Conservation (phyloP, 2,888 invertebrate genomes). For the Prenolepis imparis region DNA sequence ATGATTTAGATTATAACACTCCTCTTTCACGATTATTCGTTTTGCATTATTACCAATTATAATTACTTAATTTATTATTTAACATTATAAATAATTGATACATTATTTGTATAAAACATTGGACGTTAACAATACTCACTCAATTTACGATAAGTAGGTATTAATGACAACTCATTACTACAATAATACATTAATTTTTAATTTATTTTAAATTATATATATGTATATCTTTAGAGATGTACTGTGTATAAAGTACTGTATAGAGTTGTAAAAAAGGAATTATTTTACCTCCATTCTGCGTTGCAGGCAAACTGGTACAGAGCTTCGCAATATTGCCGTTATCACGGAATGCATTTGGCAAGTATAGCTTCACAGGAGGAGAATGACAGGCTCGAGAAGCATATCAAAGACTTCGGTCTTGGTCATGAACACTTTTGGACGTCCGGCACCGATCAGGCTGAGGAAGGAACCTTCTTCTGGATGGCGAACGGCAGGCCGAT, state of each 20-base stretch:
- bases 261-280: not conserved
- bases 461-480: constrained; percentile 97
- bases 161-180: not conserved
- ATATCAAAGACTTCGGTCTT: constrained; percentile 95
- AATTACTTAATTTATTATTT: not conserved
- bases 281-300: not conserved
- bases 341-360: constrained; percentile 97
- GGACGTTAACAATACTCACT: not conserved
- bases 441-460: constrained; percentile 96
- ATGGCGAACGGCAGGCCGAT: constrained; percentile 96
- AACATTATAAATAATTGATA: constrained; percentile 21
- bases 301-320: constrained; percentile 96
- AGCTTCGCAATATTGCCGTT: constrained; percentile 96
- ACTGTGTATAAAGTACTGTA: too few relatives aligned
- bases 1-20: not conserved
- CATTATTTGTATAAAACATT: not conserved
- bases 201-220: too few relatives aligned
- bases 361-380: constrained; percentile 96
- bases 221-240: too few relatives aligned
- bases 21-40: not conserved
- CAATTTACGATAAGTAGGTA: not conserved
- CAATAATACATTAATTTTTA: not conserved
- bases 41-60: not conserved
- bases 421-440: constrained; percentile 98
- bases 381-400: constrained; percentile 95